phyloP scores from a whole-genome alignment of 2,888 invertebrate species.

The Lithophane socia region DNA sequence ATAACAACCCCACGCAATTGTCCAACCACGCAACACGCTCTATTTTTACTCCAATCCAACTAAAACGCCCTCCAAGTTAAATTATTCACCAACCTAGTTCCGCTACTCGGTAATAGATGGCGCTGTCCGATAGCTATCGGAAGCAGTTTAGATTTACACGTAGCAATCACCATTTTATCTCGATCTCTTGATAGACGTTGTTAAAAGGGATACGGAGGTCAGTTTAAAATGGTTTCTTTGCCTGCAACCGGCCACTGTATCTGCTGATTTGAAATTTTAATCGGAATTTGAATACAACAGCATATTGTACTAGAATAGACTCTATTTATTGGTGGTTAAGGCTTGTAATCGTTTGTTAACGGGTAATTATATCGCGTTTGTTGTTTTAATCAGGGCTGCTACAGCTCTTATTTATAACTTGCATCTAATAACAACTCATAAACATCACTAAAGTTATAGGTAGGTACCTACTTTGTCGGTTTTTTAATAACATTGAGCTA shows the following conservation, averaged over 20 bases:
- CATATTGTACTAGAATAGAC: not conserved
- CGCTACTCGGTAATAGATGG: conserved; percentile 68
- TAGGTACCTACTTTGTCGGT: not conserved
- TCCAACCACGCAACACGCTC: conserved; percentile 10
- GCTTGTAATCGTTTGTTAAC: conserved; percentile 12
- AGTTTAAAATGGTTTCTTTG: conserved; percentile 34
- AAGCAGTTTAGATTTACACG: conserved; percentile 72
- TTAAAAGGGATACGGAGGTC: conserved; percentile 50
- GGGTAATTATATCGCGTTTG: conserved; percentile 8
- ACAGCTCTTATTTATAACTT: conserved; percentile 31
- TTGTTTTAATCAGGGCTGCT: conserved; percentile 33
- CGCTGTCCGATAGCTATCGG: conserved; percentile 71
- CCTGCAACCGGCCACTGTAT: conserved; percentile 61
- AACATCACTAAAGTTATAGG: conserved; percentile 6
- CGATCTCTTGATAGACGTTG: conserved; percentile 61
- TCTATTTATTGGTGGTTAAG: fast-evolving
- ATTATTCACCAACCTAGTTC: conserved; percentile 70
- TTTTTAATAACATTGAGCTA: not conserved
- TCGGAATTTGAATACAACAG: conserved; percentile 47
- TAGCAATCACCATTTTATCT: conserved; percentile 64
- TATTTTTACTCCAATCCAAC: conserved; percentile 22
- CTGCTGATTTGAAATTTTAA: conserved; percentile 60
- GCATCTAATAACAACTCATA: conserved; percentile 30
- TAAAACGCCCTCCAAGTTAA: conserved; percentile 31
- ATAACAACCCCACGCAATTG: conserved; percentile 33